phyloP scores from a whole-genome alignment of 1,140 invertebrate genomes.

The Drosophila tristis region DNA sequence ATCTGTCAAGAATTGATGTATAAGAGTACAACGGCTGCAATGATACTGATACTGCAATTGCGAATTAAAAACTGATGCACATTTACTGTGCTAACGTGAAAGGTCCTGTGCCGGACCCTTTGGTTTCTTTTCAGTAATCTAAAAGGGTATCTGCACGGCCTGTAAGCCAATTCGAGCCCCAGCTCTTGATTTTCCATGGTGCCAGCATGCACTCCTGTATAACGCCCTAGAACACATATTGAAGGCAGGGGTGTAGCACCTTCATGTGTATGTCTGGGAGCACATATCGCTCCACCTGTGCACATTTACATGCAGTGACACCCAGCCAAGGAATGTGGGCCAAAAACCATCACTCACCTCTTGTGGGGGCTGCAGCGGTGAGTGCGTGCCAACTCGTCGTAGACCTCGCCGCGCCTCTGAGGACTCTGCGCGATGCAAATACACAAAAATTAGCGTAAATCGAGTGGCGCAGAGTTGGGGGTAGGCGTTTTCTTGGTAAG shows the following conservation, averaged over 20 bases:
- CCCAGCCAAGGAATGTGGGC: background rate
- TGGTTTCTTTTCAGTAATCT: too few relatives aligned
- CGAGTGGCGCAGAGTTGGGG: background rate
- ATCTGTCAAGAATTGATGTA: too few relatives aligned
- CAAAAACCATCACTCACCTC: slow-evolving; percentile 43
- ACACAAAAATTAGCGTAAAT: slow-evolving; percentile 13
- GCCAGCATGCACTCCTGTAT: too few relatives aligned
- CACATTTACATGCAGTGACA: slow-evolving; percentile 21
- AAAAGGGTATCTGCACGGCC: too few relatives aligned
- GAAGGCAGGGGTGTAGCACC: background rate
- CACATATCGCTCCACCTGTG: background rate
- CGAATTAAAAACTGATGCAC: too few relatives aligned
- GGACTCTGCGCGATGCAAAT: slow-evolving; percentile 60
- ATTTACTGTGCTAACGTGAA: too few relatives aligned
- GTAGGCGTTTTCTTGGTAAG: too few relatives aligned
- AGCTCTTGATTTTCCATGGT: too few relatives aligned
- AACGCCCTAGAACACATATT: background rate
- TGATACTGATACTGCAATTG: too few relatives aligned
- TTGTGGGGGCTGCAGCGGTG: slow-evolving; percentile 83
- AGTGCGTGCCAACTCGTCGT: slow-evolving; percentile 73
- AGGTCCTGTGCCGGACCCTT: too few relatives aligned
- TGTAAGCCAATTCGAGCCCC: too few relatives aligned
- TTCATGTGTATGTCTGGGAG: background rate
- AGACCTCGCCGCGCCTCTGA: slow-evolving; percentile 77
- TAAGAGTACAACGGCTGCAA: too few relatives aligned